Evolutionary conservation across 2,113 vertebrate genomes (phyloP).

Genomic region (Chaenogobius annularis): DNA sequence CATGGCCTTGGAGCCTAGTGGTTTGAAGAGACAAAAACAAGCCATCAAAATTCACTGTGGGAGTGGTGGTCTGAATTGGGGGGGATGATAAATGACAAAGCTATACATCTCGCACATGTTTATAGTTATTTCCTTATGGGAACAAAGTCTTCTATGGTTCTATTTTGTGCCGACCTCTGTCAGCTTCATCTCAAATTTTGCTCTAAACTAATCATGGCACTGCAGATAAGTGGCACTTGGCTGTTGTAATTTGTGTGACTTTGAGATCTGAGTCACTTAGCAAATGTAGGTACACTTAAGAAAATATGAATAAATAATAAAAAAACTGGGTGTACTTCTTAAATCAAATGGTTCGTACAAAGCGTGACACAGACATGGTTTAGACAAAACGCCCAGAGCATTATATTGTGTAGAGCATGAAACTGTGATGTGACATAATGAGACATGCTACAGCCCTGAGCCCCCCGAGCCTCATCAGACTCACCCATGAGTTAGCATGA

Average conservation of each 20-base stretch:
- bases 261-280: background rate
- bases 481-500: background rate
- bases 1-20: slow-evolving; percentile 93
- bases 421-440: too few relatives aligned
- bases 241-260: background rate
- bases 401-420: too few relatives aligned
- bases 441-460: too few relatives aligned
- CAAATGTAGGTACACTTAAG: background rate
- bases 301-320: too few relatives aligned
- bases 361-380: too few relatives aligned
- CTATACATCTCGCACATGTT: background rate
- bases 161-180: background rate
- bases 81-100: slow-evolving; percentile 1
- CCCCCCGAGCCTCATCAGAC: too few relatives aligned
- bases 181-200: background rate
- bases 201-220: background rate
- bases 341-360: too few relatives aligned
- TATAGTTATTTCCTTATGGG: background rate
- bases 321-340: too few relatives aligned
- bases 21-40: background rate
- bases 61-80: background rate
- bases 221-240: background rate
- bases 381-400: too few relatives aligned
- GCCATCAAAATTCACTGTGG: background rate
- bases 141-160: background rate